Evolutionary conservation across 2,113 vertebrate species (phyloP), one percentile per base, ranked within the genome.

Genomic region (Ondatra zibethicus): DNA sequence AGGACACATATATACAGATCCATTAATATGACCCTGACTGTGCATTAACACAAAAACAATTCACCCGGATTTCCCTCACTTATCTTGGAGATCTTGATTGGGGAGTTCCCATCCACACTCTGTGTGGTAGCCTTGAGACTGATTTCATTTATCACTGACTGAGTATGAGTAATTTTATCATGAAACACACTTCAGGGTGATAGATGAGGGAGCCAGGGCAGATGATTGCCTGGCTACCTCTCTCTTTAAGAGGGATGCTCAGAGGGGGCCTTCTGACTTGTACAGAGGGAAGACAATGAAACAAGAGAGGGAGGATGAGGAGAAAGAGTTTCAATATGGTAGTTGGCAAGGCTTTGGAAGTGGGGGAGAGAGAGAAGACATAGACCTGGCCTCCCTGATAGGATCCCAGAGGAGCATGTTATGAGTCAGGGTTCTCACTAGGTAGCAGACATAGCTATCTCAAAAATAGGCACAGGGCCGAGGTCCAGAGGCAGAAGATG

Each of bases 81-180:
- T 23, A 11, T 31, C 72, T 89, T 86, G 68, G 90, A 92, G 61
- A 16, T 68, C 31, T 93, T 80, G 70, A 61, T 25, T 65, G 73
- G 31, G n/a, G 36, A 7, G 14, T 52, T 58, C 29, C 75, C 36
- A 84, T 73, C 39, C 72, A 33, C 39, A 63, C 21, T 21, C 25
- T 0, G 14, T 12, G 36, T 75, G 86, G 91, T 61, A 3, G n/a
- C 45, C 72, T 92, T 39, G 17, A 68, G 94, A 70, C 87, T 65
- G 63, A 81, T 95, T 93, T 88, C 93, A 96, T 96, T 95, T 94
- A 92, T 97, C 96, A 96, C 88, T 16, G 88, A 90, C 96, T 0
- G 21, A 89, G 93, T 93, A 93, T 93, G 97, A 97, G 96, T 96
- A 92, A 96, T 96, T 94, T 94, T 90, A 97, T 92, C 50, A 0